Conservation (phyloP, 2,888 invertebrate genomes). For the Phoenoteleia sp. region DNA sequence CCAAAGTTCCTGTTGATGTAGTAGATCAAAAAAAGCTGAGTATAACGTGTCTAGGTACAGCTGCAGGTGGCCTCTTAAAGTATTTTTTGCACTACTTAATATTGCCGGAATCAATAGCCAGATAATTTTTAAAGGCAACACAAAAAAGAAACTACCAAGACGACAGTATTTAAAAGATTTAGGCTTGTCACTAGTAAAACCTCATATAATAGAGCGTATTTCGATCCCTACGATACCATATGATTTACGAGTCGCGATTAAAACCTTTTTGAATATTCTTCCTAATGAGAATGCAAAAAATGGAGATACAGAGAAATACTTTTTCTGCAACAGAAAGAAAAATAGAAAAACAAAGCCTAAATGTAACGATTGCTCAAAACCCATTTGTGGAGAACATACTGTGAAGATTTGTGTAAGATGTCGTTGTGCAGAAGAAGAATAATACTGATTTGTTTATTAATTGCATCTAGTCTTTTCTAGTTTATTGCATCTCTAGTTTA, state of each 20-base stretch:
- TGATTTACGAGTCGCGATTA: neutral
- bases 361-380: slow-evolving; percentile 45
- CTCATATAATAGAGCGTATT: neutral
- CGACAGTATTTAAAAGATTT: slow-evolving; percentile 39
- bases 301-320: no score
- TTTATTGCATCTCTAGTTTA: no score
- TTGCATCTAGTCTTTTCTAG: no score
- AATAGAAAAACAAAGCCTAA: slow-evolving; percentile 36
- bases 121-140: slow-evolving; percentile 42
- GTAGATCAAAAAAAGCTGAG: slow-evolving; percentile 22
- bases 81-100: slow-evolving; percentile 43
- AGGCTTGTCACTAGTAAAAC: neutral
- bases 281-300: no score
- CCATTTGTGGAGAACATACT: slow-evolving; percentile 52
- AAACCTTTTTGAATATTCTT: slow-evolving; percentile 16
- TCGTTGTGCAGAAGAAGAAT: no score
- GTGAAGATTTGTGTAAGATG: slow-evolving; percentile 56
- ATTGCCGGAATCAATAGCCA: slow-evolving; percentile 52
- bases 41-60: slow-evolving; percentile 46
- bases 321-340: slow-evolving; percentile 44
- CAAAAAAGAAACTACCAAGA: slow-evolving; percentile 3
- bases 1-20: slow-evolving; percentile 15
- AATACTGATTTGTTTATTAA: no score
- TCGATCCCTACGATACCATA: neutral
- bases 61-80: slow-evolving; percentile 38